Conservation (phyloP, 2,888 invertebrate genomes). For the Chironomus tentans region DNA sequence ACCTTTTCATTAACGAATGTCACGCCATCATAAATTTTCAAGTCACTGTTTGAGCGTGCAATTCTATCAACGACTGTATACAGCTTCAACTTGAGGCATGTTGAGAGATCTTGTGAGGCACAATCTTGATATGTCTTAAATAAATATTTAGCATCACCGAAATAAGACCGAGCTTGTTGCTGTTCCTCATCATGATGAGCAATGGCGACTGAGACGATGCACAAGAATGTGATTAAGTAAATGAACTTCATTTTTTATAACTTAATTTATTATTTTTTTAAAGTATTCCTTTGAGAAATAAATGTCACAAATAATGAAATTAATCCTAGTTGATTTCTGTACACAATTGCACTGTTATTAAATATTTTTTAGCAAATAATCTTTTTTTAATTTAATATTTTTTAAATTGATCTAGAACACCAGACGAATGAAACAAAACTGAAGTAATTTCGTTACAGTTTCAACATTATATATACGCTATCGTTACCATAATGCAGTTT, state of each 20-base stretch:
- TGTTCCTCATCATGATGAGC: conserved; percentile 26
- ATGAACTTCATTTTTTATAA: conserved; percentile 28
- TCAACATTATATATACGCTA: conserved; percentile 26
- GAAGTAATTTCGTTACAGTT: conserved; percentile 19
- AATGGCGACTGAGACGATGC: conserved; percentile 23
- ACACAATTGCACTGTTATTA: background rate
- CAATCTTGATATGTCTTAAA: conserved; percentile 77
- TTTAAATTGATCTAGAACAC: conserved; percentile 18
- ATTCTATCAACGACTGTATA: conserved; percentile 68
- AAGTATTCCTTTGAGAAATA: too few species aligned
- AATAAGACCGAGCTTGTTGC: conserved; percentile 34
- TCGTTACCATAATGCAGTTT: conserved; percentile 1
- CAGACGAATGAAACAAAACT: conserved; percentile 25
- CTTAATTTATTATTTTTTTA: background rate
- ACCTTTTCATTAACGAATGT: conserved; percentile 56
- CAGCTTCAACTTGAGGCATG: conserved; percentile 70
- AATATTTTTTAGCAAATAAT: background rate
- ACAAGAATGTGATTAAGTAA: conserved; percentile 20
- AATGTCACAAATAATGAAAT: background rate
- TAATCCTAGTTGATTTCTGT: background rate
- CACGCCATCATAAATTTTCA: conserved; percentile 64
- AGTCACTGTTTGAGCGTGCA: conserved; percentile 51
- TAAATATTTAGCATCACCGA: conserved; percentile 61
- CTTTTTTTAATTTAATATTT: background rate
- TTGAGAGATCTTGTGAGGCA: conserved; percentile 55